Evolutionary conservation across 2,888 invertebrate species (phyloP), one percentile per base, ranked within the genome.

Genomic region (Ectropis crepuscularia): DNA sequence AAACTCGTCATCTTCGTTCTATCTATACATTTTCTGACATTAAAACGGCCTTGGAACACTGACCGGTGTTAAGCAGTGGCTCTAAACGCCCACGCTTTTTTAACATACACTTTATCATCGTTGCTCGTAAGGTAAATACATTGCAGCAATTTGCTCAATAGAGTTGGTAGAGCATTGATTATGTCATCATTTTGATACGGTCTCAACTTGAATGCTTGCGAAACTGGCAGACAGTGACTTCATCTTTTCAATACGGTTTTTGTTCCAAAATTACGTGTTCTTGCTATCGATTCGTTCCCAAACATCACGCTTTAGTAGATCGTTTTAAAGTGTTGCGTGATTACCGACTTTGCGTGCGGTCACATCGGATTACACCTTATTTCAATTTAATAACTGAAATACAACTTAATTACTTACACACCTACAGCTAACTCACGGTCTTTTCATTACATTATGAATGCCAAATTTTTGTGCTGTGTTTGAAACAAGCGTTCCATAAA

Each of bases 41-140:
- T 85, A 85, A 82, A 83, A 78, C 68, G 78, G 75, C 81, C 82
- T 74, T 86, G 84, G 81, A 80, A 84, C 78, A 82, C 75, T 82
- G 78, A 80, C 80, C 77, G 74, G 62, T 62, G 69, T 60, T 72
- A 65, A 68, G 66, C 65, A 61, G 63, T 61, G 53, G 54, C 60
- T 62, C 57, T 60, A 60, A 54, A 66, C 64, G 61, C 75, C 71
- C 65, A 75, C 72, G 62, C 65, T 48, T 73, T 55, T 72, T 70
- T 67, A 72, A 74, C 70, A 69, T 58, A 60, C 71, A 72, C 71
- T 74, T 67, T 64, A 65, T 70, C 57, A 65, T 65, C 67, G 53
- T 57, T 57, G 67, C 62, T 51, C 59, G 63, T 66, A 70, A 71
- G 67, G 66, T 70, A 73, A 73, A 72, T 61, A 67, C 50, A 70